Evolutionary conservation across 2,888 invertebrate species (phyloP).

Genomic region (Drosophila trichaetosa): DNA sequence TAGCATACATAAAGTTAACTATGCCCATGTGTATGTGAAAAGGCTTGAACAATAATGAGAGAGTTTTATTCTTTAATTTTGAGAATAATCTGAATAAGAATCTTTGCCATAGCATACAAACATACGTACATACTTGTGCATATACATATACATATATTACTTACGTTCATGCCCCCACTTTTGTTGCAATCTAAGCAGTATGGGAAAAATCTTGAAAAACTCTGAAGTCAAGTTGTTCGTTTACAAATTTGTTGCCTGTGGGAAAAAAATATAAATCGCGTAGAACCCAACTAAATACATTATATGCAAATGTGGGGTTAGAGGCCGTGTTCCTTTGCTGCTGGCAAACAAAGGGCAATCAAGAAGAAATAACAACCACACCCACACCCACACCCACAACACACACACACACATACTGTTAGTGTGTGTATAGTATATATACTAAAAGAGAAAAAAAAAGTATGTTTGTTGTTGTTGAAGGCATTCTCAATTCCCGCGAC

Average conservation of each 20-base stretch:
- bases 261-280: conserved; percentile 13
- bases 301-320: conserved; percentile 22
- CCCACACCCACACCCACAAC: conserved; percentile 1
- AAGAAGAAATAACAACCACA: conserved; percentile 8
- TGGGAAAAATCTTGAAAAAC: conserved; percentile 47
- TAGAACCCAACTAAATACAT: conserved; percentile 2
- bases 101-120: background rate
- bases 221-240: conserved; percentile 35
- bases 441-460: background rate
- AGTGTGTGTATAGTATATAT: background rate
- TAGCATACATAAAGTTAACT: background rate
- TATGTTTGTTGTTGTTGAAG: background rate
- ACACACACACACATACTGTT: background rate
- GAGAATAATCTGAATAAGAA: conserved; percentile 25
- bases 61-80: conserved; percentile 44
- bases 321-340: conserved; percentile 18
- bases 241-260: conserved; percentile 26
- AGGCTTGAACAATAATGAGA: conserved; percentile 49
- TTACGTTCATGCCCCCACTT: background rate
- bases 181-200: background rate
- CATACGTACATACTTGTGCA: background rate
- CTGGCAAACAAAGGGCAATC: conserved; percentile 18
- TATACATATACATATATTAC: background rate
- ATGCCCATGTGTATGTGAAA: background rate
- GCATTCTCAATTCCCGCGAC: conserved; percentile 12